Conservation (phyloP, 2,797 vertebrate species). For the Hemitrygon akajei region DNA sequence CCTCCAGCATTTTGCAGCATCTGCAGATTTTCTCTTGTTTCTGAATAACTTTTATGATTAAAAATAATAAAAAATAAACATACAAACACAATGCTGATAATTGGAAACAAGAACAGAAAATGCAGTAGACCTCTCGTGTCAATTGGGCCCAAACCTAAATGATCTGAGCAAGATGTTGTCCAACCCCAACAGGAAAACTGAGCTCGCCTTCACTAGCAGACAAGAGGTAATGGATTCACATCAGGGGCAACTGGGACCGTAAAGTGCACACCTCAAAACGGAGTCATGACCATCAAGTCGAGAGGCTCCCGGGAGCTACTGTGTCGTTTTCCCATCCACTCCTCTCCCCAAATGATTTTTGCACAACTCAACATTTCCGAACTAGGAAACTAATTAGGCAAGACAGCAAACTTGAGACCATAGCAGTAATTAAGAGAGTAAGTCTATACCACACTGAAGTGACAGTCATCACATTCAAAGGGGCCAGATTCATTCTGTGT, state of each 20-base stretch:
- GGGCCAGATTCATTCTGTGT: constrained; percentile 59
- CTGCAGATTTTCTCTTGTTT: too few relatives aligned
- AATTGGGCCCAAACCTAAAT: neutral
- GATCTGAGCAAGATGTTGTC: neutral
- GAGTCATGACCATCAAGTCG: neutral
- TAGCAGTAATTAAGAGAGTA: neutral
- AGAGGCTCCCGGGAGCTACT: neutral
- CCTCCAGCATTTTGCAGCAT: too few relatives aligned
- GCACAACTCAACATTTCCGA: neutral
- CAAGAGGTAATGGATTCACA: neutral
- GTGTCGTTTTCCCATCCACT: too few relatives aligned
- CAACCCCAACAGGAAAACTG: neutral
- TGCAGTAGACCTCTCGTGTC: neutral
- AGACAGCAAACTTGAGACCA: neutral
- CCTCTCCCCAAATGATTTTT: neutral
- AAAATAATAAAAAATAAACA: too few relatives aligned
- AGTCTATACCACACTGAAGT: constrained; percentile 9
- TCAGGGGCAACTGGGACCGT: neutral
- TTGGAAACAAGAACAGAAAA: neutral
- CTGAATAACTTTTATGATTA: too few relatives aligned
- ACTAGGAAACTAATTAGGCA: neutral
- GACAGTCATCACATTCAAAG: constrained; percentile 71
- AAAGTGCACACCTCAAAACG: neutral
- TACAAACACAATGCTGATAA: too few relatives aligned
- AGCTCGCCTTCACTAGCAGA: neutral